Evolutionary conservation across 2,797 vertebrate species (phyloP).

Genomic region (Takifugu rubripes): DNA sequence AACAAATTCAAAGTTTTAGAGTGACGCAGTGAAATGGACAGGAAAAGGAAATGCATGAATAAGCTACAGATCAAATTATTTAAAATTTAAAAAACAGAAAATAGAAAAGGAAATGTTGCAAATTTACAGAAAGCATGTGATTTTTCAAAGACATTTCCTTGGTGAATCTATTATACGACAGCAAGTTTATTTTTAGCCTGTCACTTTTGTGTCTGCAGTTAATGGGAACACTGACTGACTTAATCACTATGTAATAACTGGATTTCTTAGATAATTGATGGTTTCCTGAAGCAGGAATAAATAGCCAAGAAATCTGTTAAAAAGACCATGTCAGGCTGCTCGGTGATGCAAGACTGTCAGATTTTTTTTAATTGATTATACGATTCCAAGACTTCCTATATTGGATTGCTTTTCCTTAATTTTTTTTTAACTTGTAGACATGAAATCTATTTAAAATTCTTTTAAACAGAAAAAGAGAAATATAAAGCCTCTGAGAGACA

Average conservation of each 20-base stretch:
- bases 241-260: constrained; percentile 55
- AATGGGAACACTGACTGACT: constrained; percentile 54
- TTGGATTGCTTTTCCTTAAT: background rate
- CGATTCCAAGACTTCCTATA: no score
- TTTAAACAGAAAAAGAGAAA: no score
- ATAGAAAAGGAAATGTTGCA: background rate
- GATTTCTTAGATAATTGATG: constrained; percentile 54
- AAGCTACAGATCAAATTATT: background rate
- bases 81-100: background rate
- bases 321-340: constrained; percentile 35
- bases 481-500: no score
- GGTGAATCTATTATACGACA: constrained; percentile 20
- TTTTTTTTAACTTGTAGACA: no score
- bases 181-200: constrained; percentile 59
- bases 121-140: background rate
- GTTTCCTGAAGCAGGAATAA: constrained; percentile 55
- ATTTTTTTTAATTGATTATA: no score
- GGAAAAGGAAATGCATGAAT: constrained; percentile 2
- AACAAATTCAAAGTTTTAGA: no score
- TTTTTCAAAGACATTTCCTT: constrained; percentile 12
- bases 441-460: no score
- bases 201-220: constrained; percentile 43
- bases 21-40: no score
- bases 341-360: background rate
- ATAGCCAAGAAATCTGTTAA: constrained; percentile 30